A percentile compares a stretch with the other conserved stretches of the same genome.
phyloP scores from a whole-genome alignment of 2,797 vertebrate genomes.

The Alectoris magna region DNA sequence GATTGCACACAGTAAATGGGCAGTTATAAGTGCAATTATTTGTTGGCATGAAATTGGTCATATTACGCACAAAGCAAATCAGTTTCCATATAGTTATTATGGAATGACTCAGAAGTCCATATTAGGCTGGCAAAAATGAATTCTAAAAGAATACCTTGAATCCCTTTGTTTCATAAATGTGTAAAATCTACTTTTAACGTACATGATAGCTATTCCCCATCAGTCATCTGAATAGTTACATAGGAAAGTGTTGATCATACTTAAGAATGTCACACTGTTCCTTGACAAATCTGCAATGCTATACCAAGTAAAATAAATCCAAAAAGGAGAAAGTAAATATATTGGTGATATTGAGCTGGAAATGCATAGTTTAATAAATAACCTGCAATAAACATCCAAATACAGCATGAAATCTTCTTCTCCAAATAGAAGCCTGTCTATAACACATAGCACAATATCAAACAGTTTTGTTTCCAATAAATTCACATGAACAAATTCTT shows the following conservation, averaged over 20 bases:
- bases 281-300: neutral
- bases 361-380: neutral
- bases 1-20: rapidly evolving
- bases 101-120: neutral
- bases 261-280: neutral
- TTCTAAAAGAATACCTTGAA: neutral
- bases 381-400: neutral
- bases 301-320: neutral
- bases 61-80: neutral
- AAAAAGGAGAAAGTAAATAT: neutral
- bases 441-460: neutral
- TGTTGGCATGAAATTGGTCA: neutral
- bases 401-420: neutral
- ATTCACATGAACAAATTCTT: neutral
- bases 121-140: neutral
- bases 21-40: neutral
- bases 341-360: neutral
- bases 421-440: neutral
- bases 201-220: rapidly evolving
- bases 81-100: neutral
- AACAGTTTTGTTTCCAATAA: neutral
- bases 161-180: neutral
- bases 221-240: neutral
- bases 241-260: neutral
- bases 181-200: neutral